Evolutionary conservation across 2,113 vertebrate genomes (phyloP), one percentile per base, ranked within the genome.

Genomic region (Astur gentilis): DNA sequence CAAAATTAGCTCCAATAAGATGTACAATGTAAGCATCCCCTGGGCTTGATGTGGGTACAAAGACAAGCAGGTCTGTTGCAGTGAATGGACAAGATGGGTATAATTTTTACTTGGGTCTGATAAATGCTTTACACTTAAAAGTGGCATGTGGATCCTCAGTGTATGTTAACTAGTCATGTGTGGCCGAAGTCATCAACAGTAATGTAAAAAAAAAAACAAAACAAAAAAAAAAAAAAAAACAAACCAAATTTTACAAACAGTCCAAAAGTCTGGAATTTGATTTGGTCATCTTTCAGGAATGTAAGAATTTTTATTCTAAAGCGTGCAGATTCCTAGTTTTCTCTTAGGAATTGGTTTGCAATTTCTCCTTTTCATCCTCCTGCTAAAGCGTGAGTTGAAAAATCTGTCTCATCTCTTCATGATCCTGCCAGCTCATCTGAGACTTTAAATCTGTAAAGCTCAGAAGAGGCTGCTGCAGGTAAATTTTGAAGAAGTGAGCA

Each of bases 171-270:
- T 40, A 54, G n/a, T 54, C 40, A 22, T 4, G 31, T 73, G 50
- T 0, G 0, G 57, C 36, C 1, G 1, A 65, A 73, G 40, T 49
- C 26, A 58, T 52, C 21, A 49, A 75, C 69, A 87, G 15, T 73
- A 66, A 42, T 17, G 15, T 87, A 36, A 36, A 36, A 36, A 36
- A 36, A 36, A 36, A 36, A 36, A 36, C n/a, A 36, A 36, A 36
- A 36, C 7, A 36, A 36, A 36, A 36, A 26, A 92, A 55, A 60
- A 21, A 40, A 55, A 14, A 45, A 45, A 3, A 40, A 10, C 6
- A 2, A 40, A 23, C 23, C 10, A 47, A 16, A 60, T 83, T 58
- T 81, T 49, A 58, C 14, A 52, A 57, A 50, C 23, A 36, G 38
- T 60, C 38, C 13, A 40, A 16, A 60, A 77, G n/a, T 54, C 50